phyloP scores from a whole-genome alignment of 2,113 vertebrate species.

The Brevimyrus niger region DNA sequence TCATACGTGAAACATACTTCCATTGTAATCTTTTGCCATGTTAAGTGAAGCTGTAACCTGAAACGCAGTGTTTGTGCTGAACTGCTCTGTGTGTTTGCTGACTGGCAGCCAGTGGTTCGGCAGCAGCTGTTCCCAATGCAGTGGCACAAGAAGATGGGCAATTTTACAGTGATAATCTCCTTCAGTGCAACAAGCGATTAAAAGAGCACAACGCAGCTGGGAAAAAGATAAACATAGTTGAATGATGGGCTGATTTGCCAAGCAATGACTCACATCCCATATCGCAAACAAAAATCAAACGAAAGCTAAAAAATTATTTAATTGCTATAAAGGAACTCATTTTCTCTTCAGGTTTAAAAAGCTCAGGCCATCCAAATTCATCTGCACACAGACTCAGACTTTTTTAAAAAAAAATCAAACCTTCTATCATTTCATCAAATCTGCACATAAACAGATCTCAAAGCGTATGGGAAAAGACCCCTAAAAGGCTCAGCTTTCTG shows the following conservation, averaged over 20 bases:
- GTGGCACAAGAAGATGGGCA: neutral
- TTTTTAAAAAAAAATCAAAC: neutral
- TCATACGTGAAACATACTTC: neutral
- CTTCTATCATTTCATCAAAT: neutral
- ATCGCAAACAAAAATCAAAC: neutral
- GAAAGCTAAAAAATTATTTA: neutral
- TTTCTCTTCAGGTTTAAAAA: neutral
- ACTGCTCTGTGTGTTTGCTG: conserved; percentile 4
- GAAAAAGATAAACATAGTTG: neutral
- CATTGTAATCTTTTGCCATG: neutral
- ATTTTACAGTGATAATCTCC: conserved; percentile 20
- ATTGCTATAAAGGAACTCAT: conserved; percentile 3
- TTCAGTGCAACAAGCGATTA: neutral
- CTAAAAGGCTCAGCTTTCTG: neutral
- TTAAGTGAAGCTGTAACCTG: neutral
- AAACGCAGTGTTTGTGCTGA: neutral
- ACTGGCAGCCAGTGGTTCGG: neutral
- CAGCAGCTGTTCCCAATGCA: neutral
- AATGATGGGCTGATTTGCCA: conserved; percentile 10
- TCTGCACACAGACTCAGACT: neutral
- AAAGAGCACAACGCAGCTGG: neutral
- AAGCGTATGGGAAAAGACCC: neutral
- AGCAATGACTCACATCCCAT: conserved; percentile 5
- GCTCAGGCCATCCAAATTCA: neutral
- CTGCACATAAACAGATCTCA: neutral